These are phyloP conservation scores for Phanerotoma sp. DNA, from an alignment of 2,888 invertebrate genomes.

Conservation along the genomic window DNA sequence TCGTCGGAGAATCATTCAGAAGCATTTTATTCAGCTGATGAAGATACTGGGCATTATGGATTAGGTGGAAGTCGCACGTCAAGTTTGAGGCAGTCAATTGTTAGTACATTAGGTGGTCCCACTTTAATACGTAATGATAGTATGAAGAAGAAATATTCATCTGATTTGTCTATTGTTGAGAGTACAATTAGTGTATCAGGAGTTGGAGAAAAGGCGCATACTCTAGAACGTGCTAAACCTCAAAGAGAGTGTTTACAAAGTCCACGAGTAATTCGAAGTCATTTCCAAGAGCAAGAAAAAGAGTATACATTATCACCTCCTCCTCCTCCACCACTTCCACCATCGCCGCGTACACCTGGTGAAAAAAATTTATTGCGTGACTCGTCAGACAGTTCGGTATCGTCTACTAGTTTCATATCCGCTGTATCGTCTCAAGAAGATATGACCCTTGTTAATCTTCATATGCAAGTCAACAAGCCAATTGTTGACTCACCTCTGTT, in stretches of 20 bases:
- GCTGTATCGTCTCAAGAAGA: constrained; percentile 93
- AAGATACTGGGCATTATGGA: constrained; percentile 68
- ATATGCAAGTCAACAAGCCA: constrained; percentile 89
- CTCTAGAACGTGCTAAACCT: constrained; percentile 49
- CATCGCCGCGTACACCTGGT: too few relatives aligned
- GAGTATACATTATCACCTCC: constrained; percentile 3
- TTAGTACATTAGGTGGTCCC: constrained; percentile 61
- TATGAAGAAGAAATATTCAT: constrained; percentile 62
- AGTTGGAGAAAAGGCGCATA: constrained; percentile 51
- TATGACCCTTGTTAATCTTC: constrained; percentile 87
- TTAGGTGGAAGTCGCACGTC: constrained; percentile 66
- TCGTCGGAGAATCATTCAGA: constrained; percentile 90
- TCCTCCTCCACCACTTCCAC: too few relatives aligned
- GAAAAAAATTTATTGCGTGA: constrained; percentile 49
- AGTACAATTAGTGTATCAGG: constrained; percentile 42
- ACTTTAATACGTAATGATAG: constrained; percentile 54
- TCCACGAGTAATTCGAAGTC: constrained; percentile 40
- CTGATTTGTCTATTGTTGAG: constrained; percentile 62
- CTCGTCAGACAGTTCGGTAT: constrained; percentile 77
- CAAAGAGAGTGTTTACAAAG: constrained; percentile 40
- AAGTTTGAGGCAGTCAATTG: constrained; percentile 68
- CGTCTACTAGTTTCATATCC: constrained; percentile 84
- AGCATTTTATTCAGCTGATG: constrained; percentile 91
- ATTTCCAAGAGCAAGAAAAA: constrained; percentile 34
- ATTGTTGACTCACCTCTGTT: constrained; percentile 91